A percentile compares a stretch with the other conserved stretches of the same genome.
These are phyloP conservation scores for Drepana arcuata DNA, from an alignment of 1,140 invertebrate genomes.

Conservation along the genomic window DNA sequence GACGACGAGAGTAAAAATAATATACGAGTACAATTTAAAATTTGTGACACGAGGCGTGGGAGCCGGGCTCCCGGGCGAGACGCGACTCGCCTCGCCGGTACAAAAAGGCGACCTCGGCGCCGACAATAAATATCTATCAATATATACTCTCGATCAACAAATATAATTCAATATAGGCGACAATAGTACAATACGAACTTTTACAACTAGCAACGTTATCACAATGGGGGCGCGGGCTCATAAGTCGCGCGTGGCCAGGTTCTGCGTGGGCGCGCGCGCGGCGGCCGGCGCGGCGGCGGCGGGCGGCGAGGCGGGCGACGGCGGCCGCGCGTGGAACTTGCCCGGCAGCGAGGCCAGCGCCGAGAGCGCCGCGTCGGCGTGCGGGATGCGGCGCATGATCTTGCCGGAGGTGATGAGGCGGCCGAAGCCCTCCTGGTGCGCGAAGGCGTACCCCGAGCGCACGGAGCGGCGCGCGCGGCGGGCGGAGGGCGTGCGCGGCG, in stretches of 20 bases:
- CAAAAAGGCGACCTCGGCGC: constrained; percentile 61
- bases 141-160: constrained; percentile 67
- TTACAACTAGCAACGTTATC: constrained; percentile 63
- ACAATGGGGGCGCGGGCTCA: constrained; percentile 38
- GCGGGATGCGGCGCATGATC: constrained; percentile 91
- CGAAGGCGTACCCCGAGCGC: constrained; percentile 98
- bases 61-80: no score
- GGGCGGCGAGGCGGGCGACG: constrained; percentile 25
- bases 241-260: constrained; percentile 57
- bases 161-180: constrained; percentile 66
- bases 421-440: constrained; percentile 97
- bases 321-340: constrained; percentile 47
- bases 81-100: constrained; percentile 27
- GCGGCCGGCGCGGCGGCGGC: constrained; percentile 19
- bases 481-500: constrained; percentile 87
- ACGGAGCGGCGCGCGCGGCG: constrained; percentile 89
- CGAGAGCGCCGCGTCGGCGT: constrained; percentile 73
- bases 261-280: constrained; percentile 47
- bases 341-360: constrained; percentile 58
- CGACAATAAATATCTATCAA: constrained; percentile 65
- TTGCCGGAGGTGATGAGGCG: constrained; percentile 97
- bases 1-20: no score
- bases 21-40: no score
- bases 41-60: no score
- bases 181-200: constrained; percentile 62